Evolutionary conservation across 2,797 vertebrate species (phyloP).

Genomic region (Eurystomus glaucurus): DNA sequence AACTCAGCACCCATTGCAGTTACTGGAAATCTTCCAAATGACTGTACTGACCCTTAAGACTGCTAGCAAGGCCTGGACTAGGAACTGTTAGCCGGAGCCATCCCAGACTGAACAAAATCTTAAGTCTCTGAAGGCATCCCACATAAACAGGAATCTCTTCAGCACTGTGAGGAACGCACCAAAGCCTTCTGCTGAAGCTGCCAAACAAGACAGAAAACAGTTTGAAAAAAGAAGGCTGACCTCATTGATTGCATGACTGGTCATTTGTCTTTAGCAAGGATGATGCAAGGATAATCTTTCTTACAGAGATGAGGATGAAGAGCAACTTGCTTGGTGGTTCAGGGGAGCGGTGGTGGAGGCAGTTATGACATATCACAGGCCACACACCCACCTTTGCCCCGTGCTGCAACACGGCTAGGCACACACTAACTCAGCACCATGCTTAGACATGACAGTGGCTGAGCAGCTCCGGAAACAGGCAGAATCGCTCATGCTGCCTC

Average conservation of each 20-base stretch:
- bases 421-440: neutral
- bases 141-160: neutral
- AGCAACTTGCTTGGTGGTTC: neutral
- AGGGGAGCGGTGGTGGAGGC: neutral
- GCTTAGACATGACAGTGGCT: neutral
- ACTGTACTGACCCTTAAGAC: neutral
- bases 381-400: fast-evolving
- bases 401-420: neutral
- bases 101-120: neutral
- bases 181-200: neutral
- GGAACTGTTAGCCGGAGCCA: neutral
- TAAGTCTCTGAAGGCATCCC: neutral
- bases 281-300: fast-evolving
- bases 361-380: fast-evolving
- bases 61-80: neutral
- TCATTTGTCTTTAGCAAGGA: neutral
- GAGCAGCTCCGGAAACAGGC: neutral
- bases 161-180: neutral
- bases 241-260: neutral
- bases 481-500: neutral
- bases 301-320: neutral
- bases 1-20: neutral
- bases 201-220: neutral
- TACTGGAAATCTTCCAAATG: neutral
- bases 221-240: neutral